phyloP scores from a whole-genome alignment of 2,888 invertebrate species.

The Prosopocoilus inquinatus region DNA sequence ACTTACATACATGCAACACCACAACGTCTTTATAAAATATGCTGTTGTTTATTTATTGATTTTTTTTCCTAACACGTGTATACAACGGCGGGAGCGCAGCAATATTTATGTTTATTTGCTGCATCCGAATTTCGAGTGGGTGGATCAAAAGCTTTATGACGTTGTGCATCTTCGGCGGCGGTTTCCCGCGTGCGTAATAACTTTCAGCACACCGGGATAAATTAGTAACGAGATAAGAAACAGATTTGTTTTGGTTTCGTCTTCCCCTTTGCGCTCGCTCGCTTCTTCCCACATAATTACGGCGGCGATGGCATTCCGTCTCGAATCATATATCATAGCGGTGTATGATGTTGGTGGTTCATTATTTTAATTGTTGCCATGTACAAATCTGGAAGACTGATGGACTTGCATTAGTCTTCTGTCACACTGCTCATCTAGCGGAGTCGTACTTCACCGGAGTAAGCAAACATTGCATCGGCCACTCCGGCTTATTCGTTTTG shows the following conservation, averaged over 20 bases:
- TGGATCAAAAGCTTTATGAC: too few species aligned
- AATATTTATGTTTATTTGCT: too few species aligned
- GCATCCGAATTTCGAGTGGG: too few species aligned
- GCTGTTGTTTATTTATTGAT: too few species aligned
- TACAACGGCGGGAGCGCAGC: too few species aligned
- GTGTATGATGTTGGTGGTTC: conserved; percentile 34
- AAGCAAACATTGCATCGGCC: conserved; percentile 4
- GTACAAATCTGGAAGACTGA: conserved; percentile 37
- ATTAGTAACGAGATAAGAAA: too few species aligned
- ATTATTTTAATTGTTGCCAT: conserved; percentile 41
- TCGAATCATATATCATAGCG: conserved; percentile 33
- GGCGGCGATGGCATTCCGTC: conserved; percentile 27
- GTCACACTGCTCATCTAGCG: conserved; percentile 21
- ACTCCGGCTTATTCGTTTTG: background rate
- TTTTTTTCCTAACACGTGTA: too few species aligned
- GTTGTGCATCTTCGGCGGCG: too few species aligned
- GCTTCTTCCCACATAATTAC: conserved; percentile 34
- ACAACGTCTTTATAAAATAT: too few species aligned
- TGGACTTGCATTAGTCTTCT: conserved; percentile 35
- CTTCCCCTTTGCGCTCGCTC: conserved; percentile 25
- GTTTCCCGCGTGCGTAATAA: too few species aligned
- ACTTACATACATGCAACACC: too few species aligned
- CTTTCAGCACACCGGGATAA: too few species aligned
- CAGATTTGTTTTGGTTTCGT: conserved; percentile 18
- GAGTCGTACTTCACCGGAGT: conserved; percentile 1